phyloP scores from a whole-genome alignment of 2,113 vertebrate species.

The Atherinomorus stipes region DNA sequence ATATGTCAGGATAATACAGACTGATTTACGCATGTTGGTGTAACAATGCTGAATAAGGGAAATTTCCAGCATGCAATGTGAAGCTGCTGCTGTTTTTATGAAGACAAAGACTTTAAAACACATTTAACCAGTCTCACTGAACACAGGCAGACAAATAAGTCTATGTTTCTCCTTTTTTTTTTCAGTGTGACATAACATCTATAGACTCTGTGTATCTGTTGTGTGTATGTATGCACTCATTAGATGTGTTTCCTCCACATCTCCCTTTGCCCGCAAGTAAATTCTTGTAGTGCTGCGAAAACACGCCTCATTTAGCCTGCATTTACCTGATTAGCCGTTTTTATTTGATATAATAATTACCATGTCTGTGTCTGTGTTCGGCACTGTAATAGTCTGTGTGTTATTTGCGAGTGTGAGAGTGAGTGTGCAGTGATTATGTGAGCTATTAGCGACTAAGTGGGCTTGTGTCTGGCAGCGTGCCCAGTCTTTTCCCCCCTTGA shows the following conservation, averaged over 20 bases:
- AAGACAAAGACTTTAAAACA: background rate
- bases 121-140: background rate
- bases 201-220: background rate
- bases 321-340: constrained; percentile 59
- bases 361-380: constrained; percentile 24
- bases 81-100: too few species aligned
- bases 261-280: background rate
- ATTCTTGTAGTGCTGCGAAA: constrained; percentile 31
- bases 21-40: background rate
- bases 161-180: background rate
- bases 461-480: constrained; percentile 65
- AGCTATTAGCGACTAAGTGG: constrained; percentile 72
- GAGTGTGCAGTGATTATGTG: constrained; percentile 57
- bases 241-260: constrained; percentile 5
- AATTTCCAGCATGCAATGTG: too few species aligned
- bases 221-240: constrained; percentile 3
- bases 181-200: background rate
- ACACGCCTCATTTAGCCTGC: constrained; percentile 25
- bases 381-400: constrained; percentile 19
- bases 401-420: constrained; percentile 16
- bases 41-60: background rate
- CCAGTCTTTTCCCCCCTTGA: constrained; percentile 64
- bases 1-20: background rate
- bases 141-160: background rate
- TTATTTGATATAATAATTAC: constrained; percentile 53